Percentiles rank a stretch among this genome's conserved stretches.
Evolutionary conservation across 2,888 invertebrate species (phyloP).

Genomic region (Rutpela maculata): DNA sequence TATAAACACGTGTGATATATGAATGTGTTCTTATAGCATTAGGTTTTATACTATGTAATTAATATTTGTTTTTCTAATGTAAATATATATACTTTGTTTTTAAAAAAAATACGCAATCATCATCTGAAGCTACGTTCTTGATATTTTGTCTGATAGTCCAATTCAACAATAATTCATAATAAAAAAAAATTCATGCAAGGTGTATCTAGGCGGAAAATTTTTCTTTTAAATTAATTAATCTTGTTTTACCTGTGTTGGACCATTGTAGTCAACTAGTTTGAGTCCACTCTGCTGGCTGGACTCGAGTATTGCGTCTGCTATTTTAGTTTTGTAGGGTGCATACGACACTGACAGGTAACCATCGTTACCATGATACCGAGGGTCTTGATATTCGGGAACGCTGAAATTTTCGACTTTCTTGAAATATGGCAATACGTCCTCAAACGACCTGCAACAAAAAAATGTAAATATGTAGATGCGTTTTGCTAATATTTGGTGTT

Average conservation of each 20-base stretch:
- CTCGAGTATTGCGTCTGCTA: slow-evolving; percentile 80
- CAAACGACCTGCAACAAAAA: slow-evolving; percentile 76
- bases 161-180: too few relatives aligned
- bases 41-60: too few relatives aligned
- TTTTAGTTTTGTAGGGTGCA: slow-evolving; percentile 77
- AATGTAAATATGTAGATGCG: slow-evolving; percentile 34
- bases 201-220: too few relatives aligned
- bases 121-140: too few relatives aligned
- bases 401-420: slow-evolving; percentile 89
- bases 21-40: too few relatives aligned
- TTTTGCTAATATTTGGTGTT: not conserved
- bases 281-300: slow-evolving; percentile 80
- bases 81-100: too few relatives aligned
- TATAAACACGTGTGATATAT: too few relatives aligned
- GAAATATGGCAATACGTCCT: slow-evolving; percentile 88
- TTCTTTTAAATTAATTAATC: too few relatives aligned
- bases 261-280: slow-evolving; percentile 82
- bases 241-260: slow-evolving; percentile 73
- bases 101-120: too few relatives aligned
- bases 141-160: not conserved
- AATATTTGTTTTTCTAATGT: too few relatives aligned
- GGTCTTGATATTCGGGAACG: slow-evolving; percentile 82
- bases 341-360: slow-evolving; percentile 78
- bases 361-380: slow-evolving; percentile 74
- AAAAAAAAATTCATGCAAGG: too few relatives aligned